Percentiles rank a stretch among this genome's conserved stretches.
phyloP scores from a whole-genome alignment of 2,797 vertebrate species.

The Microctenopoma lineatum region DNA sequence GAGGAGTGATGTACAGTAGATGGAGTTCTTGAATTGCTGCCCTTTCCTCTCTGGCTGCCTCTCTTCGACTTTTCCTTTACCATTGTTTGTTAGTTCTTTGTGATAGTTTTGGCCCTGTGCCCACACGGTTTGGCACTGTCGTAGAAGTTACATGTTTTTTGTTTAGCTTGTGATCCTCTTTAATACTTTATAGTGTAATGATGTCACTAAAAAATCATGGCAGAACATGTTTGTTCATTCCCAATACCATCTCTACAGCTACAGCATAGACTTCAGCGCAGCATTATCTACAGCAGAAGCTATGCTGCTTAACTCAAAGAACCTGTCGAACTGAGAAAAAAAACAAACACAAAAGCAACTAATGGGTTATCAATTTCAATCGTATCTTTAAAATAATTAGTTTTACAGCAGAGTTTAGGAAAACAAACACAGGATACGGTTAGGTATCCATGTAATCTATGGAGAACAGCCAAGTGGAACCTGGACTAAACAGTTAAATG shows the following conservation, averaged over 20 bases:
- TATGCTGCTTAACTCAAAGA: conserved; percentile 3
- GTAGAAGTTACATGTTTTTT: neutral
- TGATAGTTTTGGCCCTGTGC: neutral
- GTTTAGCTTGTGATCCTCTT: neutral
- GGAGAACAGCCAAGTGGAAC: conserved; percentile 19
- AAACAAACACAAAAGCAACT: conserved; percentile 1
- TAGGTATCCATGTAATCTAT: conserved; percentile 1
- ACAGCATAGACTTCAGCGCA: neutral
- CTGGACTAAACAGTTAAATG: conserved; percentile 14
- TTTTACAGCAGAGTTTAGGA: conserved; percentile 11
- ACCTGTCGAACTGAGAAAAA: neutral
- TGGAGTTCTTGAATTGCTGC: conserved; percentile 21
- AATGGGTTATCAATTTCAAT: conserved; percentile 25
- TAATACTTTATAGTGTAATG: neutral
- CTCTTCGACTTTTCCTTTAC: conserved; percentile 12
- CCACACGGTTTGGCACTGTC: neutral
- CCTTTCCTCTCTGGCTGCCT: conserved; percentile 28
- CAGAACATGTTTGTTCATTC: neutral
- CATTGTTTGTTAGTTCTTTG: conserved; percentile 19
- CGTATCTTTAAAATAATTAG: conserved; percentile 36
- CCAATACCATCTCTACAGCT: no score
- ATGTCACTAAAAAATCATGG: neutral
- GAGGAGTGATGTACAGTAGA: conserved; percentile 35
- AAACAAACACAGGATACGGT: conserved; percentile 27
- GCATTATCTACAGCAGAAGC: no score